These are phyloP conservation scores for Eospalax fontanierii DNA, from an alignment of 2,797 vertebrate species.

Conservation along the genomic window DNA sequence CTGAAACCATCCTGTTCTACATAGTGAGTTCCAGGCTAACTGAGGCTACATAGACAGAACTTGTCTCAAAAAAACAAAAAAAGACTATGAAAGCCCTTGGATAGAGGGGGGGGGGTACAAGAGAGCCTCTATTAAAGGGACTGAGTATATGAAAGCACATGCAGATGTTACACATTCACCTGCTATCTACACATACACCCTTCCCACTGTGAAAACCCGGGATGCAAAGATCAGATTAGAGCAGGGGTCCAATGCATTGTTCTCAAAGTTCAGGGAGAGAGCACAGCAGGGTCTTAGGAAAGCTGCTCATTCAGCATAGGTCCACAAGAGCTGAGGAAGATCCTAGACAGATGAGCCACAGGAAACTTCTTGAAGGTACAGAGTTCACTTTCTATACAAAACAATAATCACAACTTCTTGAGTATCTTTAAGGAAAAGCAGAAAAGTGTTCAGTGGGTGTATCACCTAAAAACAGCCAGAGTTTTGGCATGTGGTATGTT, in stretches of 20 bases:
- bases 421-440: not conserved
- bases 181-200: not conserved
- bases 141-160: not conserved
- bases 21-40: too few species aligned
- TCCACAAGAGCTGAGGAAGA: not conserved
- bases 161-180: not conserved
- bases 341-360: not conserved
- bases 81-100: conserved; percentile 22
- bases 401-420: not conserved
- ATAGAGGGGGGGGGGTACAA: not conserved
- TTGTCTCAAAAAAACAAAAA: too few species aligned
- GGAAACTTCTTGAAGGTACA: not conserved
- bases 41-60: too few species aligned
- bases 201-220: not conserved
- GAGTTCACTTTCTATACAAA: not conserved
- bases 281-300: not conserved
- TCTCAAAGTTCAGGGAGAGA: not conserved
- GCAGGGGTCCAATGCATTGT: not conserved
- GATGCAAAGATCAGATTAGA: not conserved
- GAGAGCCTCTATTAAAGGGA: not conserved
- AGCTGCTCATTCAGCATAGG: not conserved
- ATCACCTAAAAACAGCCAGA: not conserved
- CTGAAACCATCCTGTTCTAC: too few species aligned
- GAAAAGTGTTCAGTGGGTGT: not conserved
- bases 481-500: accelerated